These are phyloP conservation scores for Ips typographus DNA, from an alignment of 1,140 invertebrate species.

Conservation along the genomic window DNA sequence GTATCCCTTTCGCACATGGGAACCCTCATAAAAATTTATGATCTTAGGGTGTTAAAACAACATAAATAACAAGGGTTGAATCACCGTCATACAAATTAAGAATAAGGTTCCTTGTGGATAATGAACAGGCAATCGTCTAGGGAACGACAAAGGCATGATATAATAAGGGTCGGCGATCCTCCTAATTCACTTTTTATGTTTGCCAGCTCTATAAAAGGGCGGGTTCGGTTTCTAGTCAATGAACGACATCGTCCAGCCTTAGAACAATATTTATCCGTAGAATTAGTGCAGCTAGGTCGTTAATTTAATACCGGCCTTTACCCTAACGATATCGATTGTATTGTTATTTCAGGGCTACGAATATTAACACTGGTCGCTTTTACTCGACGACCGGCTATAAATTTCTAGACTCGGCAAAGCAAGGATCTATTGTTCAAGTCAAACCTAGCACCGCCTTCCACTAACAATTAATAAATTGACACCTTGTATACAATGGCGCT, in stretches of 20 bases:
- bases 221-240: too few species aligned
- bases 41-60: slow-evolving; percentile 32
- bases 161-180: neutral
- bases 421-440: slow-evolving; percentile 5
- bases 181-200: neutral
- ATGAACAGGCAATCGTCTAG: slow-evolving; percentile 16
- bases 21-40: slow-evolving; percentile 35
- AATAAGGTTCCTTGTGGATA: slow-evolving; percentile 11
- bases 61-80: slow-evolving; percentile 25
- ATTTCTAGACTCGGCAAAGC: slow-evolving; percentile 3
- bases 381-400: neutral
- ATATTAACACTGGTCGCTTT: slow-evolving; percentile 1
- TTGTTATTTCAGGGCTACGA: slow-evolving; percentile 3
- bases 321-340: neutral
- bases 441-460: neutral
- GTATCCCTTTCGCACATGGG: slow-evolving; percentile 29
- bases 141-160: slow-evolving; percentile 10
- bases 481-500: slow-evolving; percentile 1
- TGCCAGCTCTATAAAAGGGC: too few species aligned
- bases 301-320: slow-evolving; percentile 3
- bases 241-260: too few species aligned
- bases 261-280: neutral
- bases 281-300: neutral
- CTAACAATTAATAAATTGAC: slow-evolving; percentile 4
- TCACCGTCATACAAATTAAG: slow-evolving; percentile 25